Conservation (phyloP, 2,113 vertebrate genomes). For the Malurus alboscapulatus region DNA sequence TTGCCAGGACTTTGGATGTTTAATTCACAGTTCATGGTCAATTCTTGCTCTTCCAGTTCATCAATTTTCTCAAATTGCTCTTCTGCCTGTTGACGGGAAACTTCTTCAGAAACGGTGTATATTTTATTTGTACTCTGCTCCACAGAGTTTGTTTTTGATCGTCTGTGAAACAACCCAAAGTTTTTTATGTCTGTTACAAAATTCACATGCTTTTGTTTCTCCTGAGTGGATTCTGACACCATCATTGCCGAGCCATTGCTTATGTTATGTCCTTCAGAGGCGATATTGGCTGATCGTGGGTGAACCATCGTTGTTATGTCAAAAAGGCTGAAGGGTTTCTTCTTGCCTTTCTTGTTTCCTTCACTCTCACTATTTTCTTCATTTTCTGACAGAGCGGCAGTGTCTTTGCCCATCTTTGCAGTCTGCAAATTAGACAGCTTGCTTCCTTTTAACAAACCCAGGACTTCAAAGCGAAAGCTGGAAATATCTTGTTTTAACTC, state of each 20-base stretch:
- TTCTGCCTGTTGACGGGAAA: constrained; percentile 69
- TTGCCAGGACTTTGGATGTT: constrained; percentile 56
- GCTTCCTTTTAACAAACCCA: constrained; percentile 88
- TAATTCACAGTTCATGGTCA: constrained; percentile 63
- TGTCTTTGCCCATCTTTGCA: constrained; percentile 61
- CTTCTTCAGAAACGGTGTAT: constrained; percentile 84
- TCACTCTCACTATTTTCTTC: constrained; percentile 77
- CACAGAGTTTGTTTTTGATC: constrained; percentile 67
- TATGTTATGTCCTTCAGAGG: constrained; percentile 65
- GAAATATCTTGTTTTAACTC: constrained; percentile 98
- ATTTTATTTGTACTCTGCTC: constrained; percentile 76
- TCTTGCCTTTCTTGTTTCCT: constrained; percentile 66
- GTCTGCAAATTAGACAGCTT: constrained; percentile 60
- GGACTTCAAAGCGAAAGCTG: constrained; percentile 96
- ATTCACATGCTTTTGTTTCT: constrained; percentile 76
- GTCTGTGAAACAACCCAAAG: constrained; percentile 79
- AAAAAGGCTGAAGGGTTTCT: constrained; percentile 76
- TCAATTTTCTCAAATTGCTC: constrained; percentile 59
- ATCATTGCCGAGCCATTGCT: constrained; percentile 76
- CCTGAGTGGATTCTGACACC: constrained; percentile 65
- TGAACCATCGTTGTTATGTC: constrained; percentile 75
- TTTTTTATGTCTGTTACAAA: constrained; percentile 76
- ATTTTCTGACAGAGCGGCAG: constrained; percentile 73
- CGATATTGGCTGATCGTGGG: constrained; percentile 69
- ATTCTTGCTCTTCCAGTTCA: constrained; percentile 61